phyloP scores from a whole-genome alignment of 2,113 vertebrate species.

The Pseudonaja textilis region DNA sequence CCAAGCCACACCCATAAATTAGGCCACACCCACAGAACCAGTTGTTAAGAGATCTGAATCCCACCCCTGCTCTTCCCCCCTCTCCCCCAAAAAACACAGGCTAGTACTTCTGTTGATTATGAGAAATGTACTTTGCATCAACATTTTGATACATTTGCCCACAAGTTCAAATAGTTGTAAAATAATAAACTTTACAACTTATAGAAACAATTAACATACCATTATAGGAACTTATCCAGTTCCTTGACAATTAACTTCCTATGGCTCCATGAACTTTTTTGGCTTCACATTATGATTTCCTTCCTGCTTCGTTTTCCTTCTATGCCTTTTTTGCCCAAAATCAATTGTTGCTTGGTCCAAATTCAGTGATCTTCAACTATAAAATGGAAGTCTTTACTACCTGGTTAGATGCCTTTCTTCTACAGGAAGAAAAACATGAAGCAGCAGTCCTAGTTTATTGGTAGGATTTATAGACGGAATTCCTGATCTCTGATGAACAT shows the following conservation, averaged over 20 bases:
- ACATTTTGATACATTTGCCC: background rate
- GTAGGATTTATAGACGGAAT: background rate
- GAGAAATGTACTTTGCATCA: background rate
- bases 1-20: too few relatives aligned
- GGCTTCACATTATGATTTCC: background rate
- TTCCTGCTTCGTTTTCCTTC: background rate
- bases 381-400: background rate
- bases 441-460: background rate
- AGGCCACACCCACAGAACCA: too few relatives aligned
- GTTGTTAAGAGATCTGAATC: too few relatives aligned
- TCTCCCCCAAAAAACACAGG: background rate
- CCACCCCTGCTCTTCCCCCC: too few relatives aligned
- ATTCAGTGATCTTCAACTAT: background rate
- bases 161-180: background rate
- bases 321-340: background rate
- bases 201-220: background rate
- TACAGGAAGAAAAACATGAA: background rate
- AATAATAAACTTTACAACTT: background rate
- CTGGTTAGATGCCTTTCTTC: background rate
- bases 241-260: background rate
- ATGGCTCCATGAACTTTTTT: background rate
- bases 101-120: background rate
- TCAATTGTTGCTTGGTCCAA: background rate
- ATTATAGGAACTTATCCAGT: background rate
- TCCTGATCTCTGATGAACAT: background rate